Conservation (phyloP, 1,140 invertebrate genomes). For the Gryon sp. region DNA sequence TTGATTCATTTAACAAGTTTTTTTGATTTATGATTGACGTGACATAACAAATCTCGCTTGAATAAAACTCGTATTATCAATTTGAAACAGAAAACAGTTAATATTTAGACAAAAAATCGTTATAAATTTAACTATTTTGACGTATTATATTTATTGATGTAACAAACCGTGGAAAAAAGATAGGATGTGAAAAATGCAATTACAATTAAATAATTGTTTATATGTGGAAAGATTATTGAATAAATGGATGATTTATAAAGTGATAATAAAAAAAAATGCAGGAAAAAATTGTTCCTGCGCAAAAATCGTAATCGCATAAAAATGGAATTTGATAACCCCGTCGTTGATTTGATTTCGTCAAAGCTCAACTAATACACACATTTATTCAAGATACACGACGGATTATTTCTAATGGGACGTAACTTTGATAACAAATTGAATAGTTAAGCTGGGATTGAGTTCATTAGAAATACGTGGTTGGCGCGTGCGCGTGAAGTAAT, state of each 20-base stretch:
- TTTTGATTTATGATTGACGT: too few species aligned
- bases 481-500: slow-evolving; percentile 37
- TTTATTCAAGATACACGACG: slow-evolving; percentile 18
- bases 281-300: neutral
- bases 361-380: slow-evolving; percentile 4
- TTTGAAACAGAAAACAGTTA: too few species aligned
- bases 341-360: slow-evolving; percentile 5
- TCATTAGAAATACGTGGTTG: slow-evolving; percentile 58
- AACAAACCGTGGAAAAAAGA: too few species aligned
- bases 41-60: too few species aligned
- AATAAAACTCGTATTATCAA: too few species aligned
- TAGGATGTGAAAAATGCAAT: too few species aligned
- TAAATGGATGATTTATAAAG: neutral
- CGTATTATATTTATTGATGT: too few species aligned
- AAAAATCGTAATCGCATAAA: slow-evolving; percentile 6
- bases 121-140: too few species aligned
- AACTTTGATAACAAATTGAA: slow-evolving; percentile 55
- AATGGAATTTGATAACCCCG: slow-evolving; percentile 1
- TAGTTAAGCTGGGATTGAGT: slow-evolving; percentile 42
- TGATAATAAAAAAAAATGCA: neutral
- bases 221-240: too few species aligned
- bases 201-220: too few species aligned
- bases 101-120: too few species aligned
- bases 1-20: too few species aligned
- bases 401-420: slow-evolving; percentile 44